These are phyloP conservation scores for Drosophila mimica DNA, from an alignment of 2,888 invertebrate species.

Conservation along the genomic window DNA sequence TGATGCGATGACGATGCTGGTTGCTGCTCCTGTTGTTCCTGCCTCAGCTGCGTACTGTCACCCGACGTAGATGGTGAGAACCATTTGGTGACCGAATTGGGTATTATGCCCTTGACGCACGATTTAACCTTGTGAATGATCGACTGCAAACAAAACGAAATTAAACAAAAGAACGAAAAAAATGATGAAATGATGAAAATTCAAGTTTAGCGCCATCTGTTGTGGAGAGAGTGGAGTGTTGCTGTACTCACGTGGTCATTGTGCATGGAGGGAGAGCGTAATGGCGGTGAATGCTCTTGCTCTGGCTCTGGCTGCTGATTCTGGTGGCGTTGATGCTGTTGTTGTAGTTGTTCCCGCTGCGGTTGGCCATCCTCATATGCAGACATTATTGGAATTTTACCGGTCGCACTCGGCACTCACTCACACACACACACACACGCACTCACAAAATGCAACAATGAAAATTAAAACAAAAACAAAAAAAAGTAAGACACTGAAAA, in stretches of 20 bases:
- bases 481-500: slow-evolving; percentile 7
- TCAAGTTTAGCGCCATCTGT: slow-evolving; percentile 4
- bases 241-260: slow-evolving; percentile 69
- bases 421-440: slow-evolving; percentile 25
- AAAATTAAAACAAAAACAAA: slow-evolving; percentile 23
- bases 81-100: slow-evolving; percentile 83
- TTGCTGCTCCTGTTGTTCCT: slow-evolving; percentile 11
- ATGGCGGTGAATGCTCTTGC: background rate
- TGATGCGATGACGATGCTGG: slow-evolving; percentile 26
- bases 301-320: slow-evolving; percentile 7
- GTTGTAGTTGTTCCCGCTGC: slow-evolving; percentile 20
- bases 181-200: background rate
- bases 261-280: background rate
- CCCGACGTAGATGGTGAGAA: slow-evolving; percentile 76
- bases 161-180: background rate
- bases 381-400: slow-evolving; percentile 67
- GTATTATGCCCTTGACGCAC: slow-evolving; percentile 83
- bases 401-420: slow-evolving; percentile 53
- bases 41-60: slow-evolving; percentile 14
- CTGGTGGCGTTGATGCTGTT: slow-evolving; percentile 1
- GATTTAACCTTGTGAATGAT: slow-evolving; percentile 84
- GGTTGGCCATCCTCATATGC: slow-evolving; percentile 59
- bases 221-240: background rate
- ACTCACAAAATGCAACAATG: slow-evolving; percentile 6
- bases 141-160: slow-evolving; percentile 65